Base-by-base conservation (phyloP, 1,140 invertebrate genomes). In the Leptopilina clavipes region DNA sequence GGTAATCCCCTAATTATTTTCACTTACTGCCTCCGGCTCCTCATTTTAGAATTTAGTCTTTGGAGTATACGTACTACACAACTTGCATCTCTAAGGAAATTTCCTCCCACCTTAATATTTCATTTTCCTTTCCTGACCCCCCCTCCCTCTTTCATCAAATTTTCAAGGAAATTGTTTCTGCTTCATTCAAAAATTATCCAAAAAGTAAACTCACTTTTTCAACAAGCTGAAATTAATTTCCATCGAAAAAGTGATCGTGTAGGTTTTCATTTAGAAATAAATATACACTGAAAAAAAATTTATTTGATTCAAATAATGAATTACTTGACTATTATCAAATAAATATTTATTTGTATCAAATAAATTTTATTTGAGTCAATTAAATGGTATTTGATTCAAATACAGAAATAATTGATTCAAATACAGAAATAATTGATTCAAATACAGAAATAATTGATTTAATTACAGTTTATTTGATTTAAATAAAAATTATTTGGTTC, bases 1-100 rank as follows among this genome's bases (percentile, higher is more conserved):
- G 22, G 59, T 65, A 65, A 65, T 65, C 59, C 25, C 25, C 59
- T 59, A 37, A 65, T 65, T 65, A 65, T 65, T 65, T 65, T 65
- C 59, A 65, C 59, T 65, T 65, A 65, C 25, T 31, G 25, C 25
- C 25, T 65, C 25, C 8, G 59, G 59, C 22, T 65, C 11, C 59
- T 65, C 59, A 37, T 65, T 65, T 65, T 65, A 65, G 22, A 65
- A 65, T 65, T 65, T 31, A 65, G 59, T 31, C 59, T 65, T 31
- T n/a, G 8, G 25, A n/a, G 25, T 65, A 65, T 5, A 48, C n/a
- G 14, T 9, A 48, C n/a, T 48, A 40, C 19, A 25, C 19, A 65
- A 65, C 59, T 25, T 65, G 22, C 25, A 65, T 65, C 59, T 65
- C 12, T 12, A 14, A 65, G 25, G 22, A 65, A 65, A 65, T 8